Base-by-base conservation (phyloP, 2,888 invertebrate genomes). In the Danaus chrysippus region DNA sequence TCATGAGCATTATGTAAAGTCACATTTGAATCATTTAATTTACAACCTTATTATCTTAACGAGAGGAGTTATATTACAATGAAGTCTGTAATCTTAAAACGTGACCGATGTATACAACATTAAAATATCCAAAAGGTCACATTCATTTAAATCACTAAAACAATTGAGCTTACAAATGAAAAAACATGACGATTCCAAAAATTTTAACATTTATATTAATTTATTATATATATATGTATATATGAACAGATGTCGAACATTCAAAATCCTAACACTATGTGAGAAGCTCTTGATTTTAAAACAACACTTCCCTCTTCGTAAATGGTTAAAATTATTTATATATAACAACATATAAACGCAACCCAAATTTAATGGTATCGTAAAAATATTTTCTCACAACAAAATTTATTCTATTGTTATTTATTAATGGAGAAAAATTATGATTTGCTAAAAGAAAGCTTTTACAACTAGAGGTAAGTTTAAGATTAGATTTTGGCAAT, bases 181-280 rank as follows among this genome's bases (percentile, higher is more conserved):
- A 54, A 44, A 52, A 49, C 46, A 46, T 17, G 10, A 49, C 73
- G 71, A 73, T 71, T 74, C 71, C 63, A 55, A 73, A 79, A 75
- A 70, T 71, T 78, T 82, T 78, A 79, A 82, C 81, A 84, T 83
- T 79, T 79, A 82, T 78, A 75, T 78, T 78, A 74, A 76, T 79
- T 78, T 76, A 74, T 74, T 73, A 73, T 75, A 68, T 62, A 70
- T 76, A 78, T 77, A 72, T 73, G 79, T 74, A 74, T 74, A 76
- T 84, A 87, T 89, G 87, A 87, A 89, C 89, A 83, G 76, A 83
- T 80, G 79, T 80, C 88, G 86, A 87, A 89, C 87, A 82, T 86
- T 84, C 73, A 56, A 58, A 56, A 61, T 62, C 62, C 68, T 71
- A 67, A 64, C 17, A 69, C 83, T 86, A 85, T 66, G 83, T 83